Base-by-base conservation (phyloP, 2,888 invertebrate species). In the Orchesellides sinensis region DNA sequence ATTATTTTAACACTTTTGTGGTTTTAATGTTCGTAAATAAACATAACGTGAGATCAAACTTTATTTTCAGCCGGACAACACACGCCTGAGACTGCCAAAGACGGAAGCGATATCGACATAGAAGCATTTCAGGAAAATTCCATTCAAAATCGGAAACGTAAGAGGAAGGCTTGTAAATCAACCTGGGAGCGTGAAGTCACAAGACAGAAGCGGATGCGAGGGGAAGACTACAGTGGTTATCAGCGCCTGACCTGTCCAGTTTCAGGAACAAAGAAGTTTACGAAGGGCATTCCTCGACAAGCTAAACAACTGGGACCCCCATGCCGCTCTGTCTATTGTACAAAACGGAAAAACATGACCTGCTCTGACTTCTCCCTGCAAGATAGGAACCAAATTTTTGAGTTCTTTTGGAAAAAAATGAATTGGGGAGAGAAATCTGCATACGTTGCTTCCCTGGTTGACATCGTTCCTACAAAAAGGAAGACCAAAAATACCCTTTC, bases 361-460 rank as follows among this genome's bases (percentile, higher is more conserved):
- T 73, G 73, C 17, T 0, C 0, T 4, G 23, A 52, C 0, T 63
- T 73, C 17, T 10, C 49, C 0, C 19, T 47, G 10, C 14, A 17
- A 2, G 45, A 12, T n/a, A 2, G 73, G 14, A 4, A 63, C 3
- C 0, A 17, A 3, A 19, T 73, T 3, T 73, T 73, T 63, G 3
- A 29, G 3, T 14, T 19, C 4, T 73, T 73, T 19, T 73, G 73
- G 73, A 56, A 32, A 14, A 5, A 0, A 4, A 27, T 73, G 29
- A 27, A 47, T 47, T 63, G 63, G 63, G 23, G 23, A 1, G 5
- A 12, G 25, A 61, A 63, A 19, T 17, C 19, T 8, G 19, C 32
- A 6, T 32, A 8, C 14, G 63, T 73, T 0, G 12, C 5, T 5
- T 17, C 5, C 14, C 21, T 73, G 4, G 63, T 63, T 0, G 73